Percentiles rank a stretch among this genome's conserved stretches.
These are phyloP conservation scores for Sthenelais limicola DNA, from an alignment of 2,888 invertebrate genomes.

Conservation along the genomic window DNA sequence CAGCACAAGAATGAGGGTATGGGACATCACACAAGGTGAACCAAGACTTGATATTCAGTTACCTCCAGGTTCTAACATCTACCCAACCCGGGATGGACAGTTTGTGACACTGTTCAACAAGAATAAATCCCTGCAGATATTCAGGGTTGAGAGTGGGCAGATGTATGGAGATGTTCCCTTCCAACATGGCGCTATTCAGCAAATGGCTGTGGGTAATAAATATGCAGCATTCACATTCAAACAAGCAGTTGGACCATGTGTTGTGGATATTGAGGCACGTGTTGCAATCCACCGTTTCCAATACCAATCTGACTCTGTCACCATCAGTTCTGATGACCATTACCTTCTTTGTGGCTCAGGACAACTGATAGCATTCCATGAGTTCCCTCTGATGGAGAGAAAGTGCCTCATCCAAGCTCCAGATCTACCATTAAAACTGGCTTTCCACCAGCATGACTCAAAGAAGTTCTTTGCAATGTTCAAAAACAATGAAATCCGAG, in stretches of 20 bases:
- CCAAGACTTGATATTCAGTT: conserved; percentile 61
- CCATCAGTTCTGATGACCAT: conserved; percentile 59
- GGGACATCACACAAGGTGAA: conserved; percentile 64
- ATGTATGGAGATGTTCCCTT: conserved; percentile 58
- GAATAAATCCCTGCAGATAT: conserved; percentile 56
- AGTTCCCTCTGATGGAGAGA: conserved; percentile 61
- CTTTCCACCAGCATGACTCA: conserved; percentile 51
- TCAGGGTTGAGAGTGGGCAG: conserved; percentile 60
- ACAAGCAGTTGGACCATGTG: conserved; percentile 59
- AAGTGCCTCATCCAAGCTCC: conserved; percentile 57
- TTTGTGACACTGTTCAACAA: conserved; percentile 60
- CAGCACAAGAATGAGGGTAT: conserved; percentile 57
- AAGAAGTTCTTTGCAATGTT: conserved; percentile 60
- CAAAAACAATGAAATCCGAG: conserved; percentile 56
- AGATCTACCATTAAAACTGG: conserved; percentile 58
- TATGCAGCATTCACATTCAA: conserved; percentile 59
- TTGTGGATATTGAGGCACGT: conserved; percentile 60
- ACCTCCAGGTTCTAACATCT: conserved; percentile 55
- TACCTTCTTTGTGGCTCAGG: conserved; percentile 60
- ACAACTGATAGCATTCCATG: conserved; percentile 55
- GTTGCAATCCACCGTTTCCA: conserved; percentile 58
- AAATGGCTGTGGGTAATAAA: conserved; percentile 55
- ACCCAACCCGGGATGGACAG: conserved; percentile 59
- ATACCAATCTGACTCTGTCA: conserved; percentile 58
- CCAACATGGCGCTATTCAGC: conserved; percentile 35